Conservation (phyloP, 1,140 invertebrate species). For the Zaprionus davidi region DNA sequence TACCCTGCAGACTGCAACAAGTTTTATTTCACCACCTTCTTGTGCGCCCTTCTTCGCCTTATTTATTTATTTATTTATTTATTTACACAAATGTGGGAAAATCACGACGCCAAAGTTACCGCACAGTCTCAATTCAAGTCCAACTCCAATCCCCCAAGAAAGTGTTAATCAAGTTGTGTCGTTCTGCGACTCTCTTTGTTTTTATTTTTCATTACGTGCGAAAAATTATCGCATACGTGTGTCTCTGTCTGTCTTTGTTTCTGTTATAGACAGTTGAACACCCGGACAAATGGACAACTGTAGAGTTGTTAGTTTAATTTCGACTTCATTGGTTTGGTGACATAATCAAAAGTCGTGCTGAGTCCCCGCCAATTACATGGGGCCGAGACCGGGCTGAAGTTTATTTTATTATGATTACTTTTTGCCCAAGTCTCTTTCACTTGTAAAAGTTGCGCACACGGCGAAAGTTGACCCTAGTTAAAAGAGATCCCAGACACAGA, state of each 20-base stretch:
- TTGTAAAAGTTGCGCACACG: conserved; percentile 24
- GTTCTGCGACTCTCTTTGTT: conserved; percentile 62
- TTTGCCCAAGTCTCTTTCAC: conserved; percentile 40
- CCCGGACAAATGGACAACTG: background rate
- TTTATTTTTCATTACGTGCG: conserved; percentile 62
- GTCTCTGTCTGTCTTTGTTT: conserved; percentile 41
- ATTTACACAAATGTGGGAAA: conserved; percentile 72
- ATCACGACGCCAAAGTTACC: conserved; percentile 67
- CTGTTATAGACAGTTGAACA: conserved; percentile 41
- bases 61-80: conserved; percentile 69
- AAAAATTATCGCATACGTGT: conserved; percentile 57
- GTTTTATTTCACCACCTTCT: conserved; percentile 13
- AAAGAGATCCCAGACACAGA: conserved; percentile 1
- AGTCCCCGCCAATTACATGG: conserved; percentile 25
- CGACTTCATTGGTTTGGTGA: conserved; percentile 50
- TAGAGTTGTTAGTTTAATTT: conserved; percentile 32
- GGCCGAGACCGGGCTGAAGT: background rate
- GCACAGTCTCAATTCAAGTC: conserved; percentile 41
- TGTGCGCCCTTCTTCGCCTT: conserved; percentile 22
- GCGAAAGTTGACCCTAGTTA: conserved; percentile 47
- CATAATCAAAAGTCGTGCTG: conserved; percentile 48
- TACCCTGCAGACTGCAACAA: conserved; percentile 13
- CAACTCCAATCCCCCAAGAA: conserved; percentile 28
- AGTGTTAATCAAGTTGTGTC: conserved; percentile 74
- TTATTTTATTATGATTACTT: conserved; percentile 49